Evolutionary conservation across 2,113 vertebrate genomes (phyloP).

Genomic region (Calyptommatus sinebrachiatus): DNA sequence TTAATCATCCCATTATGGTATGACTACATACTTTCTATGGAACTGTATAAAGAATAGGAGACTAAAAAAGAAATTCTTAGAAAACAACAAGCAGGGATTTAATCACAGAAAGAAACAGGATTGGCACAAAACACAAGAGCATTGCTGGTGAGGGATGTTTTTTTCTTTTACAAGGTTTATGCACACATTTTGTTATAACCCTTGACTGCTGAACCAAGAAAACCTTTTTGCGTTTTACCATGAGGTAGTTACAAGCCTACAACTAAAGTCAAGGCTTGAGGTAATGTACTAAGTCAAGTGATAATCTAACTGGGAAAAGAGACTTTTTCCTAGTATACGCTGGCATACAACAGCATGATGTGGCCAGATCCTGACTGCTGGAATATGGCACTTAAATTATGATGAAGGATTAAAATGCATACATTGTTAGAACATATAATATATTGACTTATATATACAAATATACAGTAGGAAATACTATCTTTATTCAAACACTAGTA

Average conservation of each 20-base stretch:
- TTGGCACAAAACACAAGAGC: conserved; percentile 28
- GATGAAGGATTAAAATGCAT: conserved; percentile 41
- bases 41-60: conserved; percentile 24
- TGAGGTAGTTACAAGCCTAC: conserved; percentile 20
- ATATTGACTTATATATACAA: conserved; percentile 73
- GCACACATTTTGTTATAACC: conserved; percentile 8
- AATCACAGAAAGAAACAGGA: conserved; percentile 1
- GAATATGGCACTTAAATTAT: conserved; percentile 43
- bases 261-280: conserved; percentile 1
- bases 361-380: neutral
- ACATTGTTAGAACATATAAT: conserved; percentile 59
- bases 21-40: neutral
- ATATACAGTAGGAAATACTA: conserved; percentile 74
- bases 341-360: neutral
- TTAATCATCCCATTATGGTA: neutral
- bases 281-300: conserved; percentile 6
- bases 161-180: conserved; percentile 42
- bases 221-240: neutral
- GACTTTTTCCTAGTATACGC: neutral
- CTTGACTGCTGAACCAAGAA: conserved; percentile 11
- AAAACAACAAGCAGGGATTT: neutral
- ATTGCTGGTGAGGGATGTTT: conserved; percentile 43
- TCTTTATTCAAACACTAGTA: conserved; percentile 73
- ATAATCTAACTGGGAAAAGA: neutral
- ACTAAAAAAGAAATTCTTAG: conserved; percentile 32